Conservation (phyloP, 2,797 vertebrate genomes). For the Amniataba percoides region DNA sequence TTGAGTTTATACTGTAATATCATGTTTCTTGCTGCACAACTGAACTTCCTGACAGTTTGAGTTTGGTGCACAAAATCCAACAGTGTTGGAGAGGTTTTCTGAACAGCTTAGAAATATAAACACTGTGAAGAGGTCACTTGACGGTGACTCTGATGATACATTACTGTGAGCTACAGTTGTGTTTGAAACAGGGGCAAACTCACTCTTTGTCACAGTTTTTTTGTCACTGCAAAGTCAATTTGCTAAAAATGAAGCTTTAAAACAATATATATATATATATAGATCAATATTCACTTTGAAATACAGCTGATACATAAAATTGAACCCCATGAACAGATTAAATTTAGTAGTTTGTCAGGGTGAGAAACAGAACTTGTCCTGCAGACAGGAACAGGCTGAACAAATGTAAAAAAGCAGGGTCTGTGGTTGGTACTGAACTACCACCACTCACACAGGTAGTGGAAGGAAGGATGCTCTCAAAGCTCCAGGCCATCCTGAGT, state of each 20-base stretch:
- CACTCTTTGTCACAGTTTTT: not conserved
- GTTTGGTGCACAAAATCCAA: constrained; percentile 30
- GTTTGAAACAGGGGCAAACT: not conserved
- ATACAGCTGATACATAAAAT: constrained; percentile 7
- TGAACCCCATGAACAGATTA: not conserved
- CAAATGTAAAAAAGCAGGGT: no score
- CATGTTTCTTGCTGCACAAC: constrained; percentile 16
- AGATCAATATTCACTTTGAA: constrained; percentile 2
- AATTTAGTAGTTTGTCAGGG: not conserved
- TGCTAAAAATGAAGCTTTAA: constrained; percentile 27
- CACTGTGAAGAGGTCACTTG: constrained; percentile 37
- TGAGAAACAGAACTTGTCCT: no score
- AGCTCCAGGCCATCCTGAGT: no score
- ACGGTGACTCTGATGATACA: constrained; percentile 39
- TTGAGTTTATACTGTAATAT: constrained; percentile 6
- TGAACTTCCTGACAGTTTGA: constrained; percentile 17
- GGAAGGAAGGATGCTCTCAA: no score
- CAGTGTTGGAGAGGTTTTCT: constrained; percentile 28
- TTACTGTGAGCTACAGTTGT: constrained; percentile 41
- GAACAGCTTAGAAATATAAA: constrained; percentile 32
- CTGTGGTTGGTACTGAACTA: no score
- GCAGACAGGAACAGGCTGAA: no score
- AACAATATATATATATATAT: not conserved
- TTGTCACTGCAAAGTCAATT: not conserved
- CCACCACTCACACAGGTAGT: no score